Conservation (phyloP, 2,888 invertebrate genomes). For the Orthosia gracilis region DNA sequence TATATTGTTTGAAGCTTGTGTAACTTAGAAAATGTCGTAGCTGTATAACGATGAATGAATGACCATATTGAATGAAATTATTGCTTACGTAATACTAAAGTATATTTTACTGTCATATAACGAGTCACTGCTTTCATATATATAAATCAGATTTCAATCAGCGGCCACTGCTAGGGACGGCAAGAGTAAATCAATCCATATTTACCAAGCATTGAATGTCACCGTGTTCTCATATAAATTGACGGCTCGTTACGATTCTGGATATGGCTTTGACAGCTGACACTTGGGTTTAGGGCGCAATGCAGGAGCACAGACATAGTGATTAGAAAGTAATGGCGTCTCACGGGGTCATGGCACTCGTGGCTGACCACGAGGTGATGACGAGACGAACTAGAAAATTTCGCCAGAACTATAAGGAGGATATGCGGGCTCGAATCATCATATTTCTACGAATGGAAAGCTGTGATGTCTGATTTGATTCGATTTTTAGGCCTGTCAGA, state of each 20-base stretch:
- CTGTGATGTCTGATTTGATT: not conserved
- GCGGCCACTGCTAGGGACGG: not conserved
- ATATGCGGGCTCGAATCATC: not conserved
- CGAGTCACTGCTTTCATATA: not conserved
- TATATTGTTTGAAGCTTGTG: not conserved
- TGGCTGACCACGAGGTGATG: too few species aligned
- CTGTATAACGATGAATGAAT: not conserved
- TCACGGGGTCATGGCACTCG: too few species aligned
- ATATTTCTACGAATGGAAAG: not conserved
- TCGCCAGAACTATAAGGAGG: too few species aligned
- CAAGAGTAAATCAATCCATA: not conserved
- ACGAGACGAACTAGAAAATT: too few species aligned
- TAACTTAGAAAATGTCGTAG: not conserved
- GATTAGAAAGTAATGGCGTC: not conserved
- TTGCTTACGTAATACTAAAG: not conserved
- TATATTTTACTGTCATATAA: not conserved
- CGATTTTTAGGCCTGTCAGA: slow-evolving; percentile 22
- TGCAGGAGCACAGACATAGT: not conserved
- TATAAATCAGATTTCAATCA: not conserved
- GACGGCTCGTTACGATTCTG: not conserved
- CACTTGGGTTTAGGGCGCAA: not conserved
- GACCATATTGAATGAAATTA: not conserved
- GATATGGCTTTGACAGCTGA: not conserved
- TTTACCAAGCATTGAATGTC: not conserved
- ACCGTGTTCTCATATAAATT: not conserved